phyloP scores from a whole-genome alignment of 2,888 invertebrate genomes.

The Clepsis dumicolana region DNA sequence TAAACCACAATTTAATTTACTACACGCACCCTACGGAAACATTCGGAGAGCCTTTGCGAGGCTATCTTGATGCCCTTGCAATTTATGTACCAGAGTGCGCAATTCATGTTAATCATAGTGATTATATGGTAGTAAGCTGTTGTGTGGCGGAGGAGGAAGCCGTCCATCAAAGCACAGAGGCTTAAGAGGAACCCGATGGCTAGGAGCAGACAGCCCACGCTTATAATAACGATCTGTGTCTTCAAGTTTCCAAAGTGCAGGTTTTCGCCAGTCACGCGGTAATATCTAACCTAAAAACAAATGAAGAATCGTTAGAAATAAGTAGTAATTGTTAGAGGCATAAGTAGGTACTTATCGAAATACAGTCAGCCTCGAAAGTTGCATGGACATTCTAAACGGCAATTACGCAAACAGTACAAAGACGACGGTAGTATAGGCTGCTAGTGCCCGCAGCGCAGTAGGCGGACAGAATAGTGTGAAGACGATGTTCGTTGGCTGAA shows the following conservation, averaged over 20 bases:
- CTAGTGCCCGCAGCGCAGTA: no score
- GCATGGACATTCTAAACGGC: no score
- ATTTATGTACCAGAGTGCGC: constrained; percentile 90
- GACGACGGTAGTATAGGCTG: no score
- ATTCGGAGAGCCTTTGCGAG: constrained; percentile 83
- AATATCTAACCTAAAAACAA: constrained; percentile 80
- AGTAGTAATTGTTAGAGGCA: no score
- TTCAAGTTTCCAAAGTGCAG: constrained; percentile 87
- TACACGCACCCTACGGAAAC: constrained; percentile 78
- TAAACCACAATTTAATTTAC: constrained; percentile 32
- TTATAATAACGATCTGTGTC: constrained; percentile 87
- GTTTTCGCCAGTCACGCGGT: constrained; percentile 86
- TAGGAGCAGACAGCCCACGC: constrained; percentile 87
- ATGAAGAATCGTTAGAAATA: background rate
- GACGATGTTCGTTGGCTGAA: no score
- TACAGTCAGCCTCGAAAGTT: no score
- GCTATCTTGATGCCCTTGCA: constrained; percentile 89
- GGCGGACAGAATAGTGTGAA: no score
- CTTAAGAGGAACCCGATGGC: constrained; percentile 87
- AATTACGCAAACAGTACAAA: no score
- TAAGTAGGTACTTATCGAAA: no score
- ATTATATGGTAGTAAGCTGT: constrained; percentile 88
- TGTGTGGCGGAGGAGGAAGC: constrained; percentile 88
- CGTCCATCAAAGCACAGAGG: constrained; percentile 87
- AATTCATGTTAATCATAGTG: constrained; percentile 91